Evolutionary conservation across 2,113 vertebrate species (phyloP), one percentile per base, ranked within the genome.

Genomic region (Seriola dumerili): DNA sequence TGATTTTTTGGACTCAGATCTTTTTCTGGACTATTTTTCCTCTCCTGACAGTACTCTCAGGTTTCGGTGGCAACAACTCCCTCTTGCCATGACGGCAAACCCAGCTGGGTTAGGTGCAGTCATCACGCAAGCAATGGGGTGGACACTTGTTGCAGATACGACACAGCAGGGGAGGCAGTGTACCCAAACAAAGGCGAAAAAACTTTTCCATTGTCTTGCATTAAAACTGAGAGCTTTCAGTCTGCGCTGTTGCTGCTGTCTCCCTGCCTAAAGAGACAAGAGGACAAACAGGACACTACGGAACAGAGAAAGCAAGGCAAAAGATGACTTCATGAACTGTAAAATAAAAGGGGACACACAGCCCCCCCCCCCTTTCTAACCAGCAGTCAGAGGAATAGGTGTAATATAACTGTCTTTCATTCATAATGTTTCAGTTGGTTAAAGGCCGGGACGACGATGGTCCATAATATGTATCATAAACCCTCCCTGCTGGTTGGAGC

Each of bases 41-140:
- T 80, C 85, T 88, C 54, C 83, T 83, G 83, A 90, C 88, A 88
- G 75, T 84, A 89, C 84, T 91, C 92, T 94, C 91, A 91, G 93
- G 93, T 94, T 92, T 90, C 85, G 71, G 65, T 61, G 85, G 88
- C 90, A 93, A 90, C 88, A 76, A 46, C 87, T 77, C 80, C 74
- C 42, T 55, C 67, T 72, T 80, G 58, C 72, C 76, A 19, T 12
- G 46, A 81, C 21, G 12, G 68, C 76, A 67, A 72, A 66, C 80
- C 75, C 77, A 68, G 17, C 81, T 32, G 79, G 78, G 80, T 85
- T 57, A 67, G 23, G 44, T 3, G 36, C 13, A 2, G 64, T 79
- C 57, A 66, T 81, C 63, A 63, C 13, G 58, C 78, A 66, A 85
- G 72, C 19, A 16, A 78, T n/a, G 68, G 58, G 83, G 61, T 85